phyloP scores from a whole-genome alignment of 2,888 invertebrate genomes.

The Apotomis capreana region DNA sequence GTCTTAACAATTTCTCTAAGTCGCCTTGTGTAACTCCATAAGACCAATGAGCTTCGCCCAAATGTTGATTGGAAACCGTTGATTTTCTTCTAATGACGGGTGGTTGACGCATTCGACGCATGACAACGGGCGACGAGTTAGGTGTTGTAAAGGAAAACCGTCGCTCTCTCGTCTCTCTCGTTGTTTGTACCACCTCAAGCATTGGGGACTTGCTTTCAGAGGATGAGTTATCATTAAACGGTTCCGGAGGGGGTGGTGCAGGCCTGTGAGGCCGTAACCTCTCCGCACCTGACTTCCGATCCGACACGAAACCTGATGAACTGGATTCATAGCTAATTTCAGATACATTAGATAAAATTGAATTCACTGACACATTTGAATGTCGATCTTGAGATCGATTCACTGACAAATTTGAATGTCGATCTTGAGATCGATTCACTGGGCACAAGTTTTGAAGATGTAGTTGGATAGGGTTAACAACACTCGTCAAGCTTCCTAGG shows the following conservation, averaged over 20 bases:
- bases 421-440: constrained; percentile 69
- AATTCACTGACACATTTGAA: constrained; percentile 80
- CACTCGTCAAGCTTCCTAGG: constrained; percentile 72
- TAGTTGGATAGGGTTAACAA: constrained; percentile 70
- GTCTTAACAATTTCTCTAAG: constrained; percentile 72
- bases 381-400: constrained; percentile 72
- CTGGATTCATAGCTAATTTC: constrained; percentile 77
- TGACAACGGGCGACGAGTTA: constrained; percentile 67
- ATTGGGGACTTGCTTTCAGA: constrained; percentile 63
- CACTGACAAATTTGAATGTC: constrained; percentile 66
- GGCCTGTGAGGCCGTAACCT: constrained; percentile 69
- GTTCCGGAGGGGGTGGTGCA: constrained; percentile 76
- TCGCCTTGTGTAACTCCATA: constrained; percentile 78
- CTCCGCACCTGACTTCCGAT: constrained; percentile 68
- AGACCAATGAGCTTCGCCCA: constrained; percentile 75
- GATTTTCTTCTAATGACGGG: constrained; percentile 78
- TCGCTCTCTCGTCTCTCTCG: constrained; percentile 61
- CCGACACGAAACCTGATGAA: constrained; percentile 79
- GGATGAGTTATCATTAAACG: constrained; percentile 66
- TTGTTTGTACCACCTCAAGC: constrained; percentile 53
- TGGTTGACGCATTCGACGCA: constrained; percentile 72
- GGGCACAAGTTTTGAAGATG: constrained; percentile 73
- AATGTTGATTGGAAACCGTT: constrained; percentile 61
- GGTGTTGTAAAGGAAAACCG: constrained; percentile 71
- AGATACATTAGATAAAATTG: constrained; percentile 76